Percentiles rank a stretch among this genome's conserved stretches.
Conservation (phyloP, 1,140 invertebrate genomes). For the Macrotrachela quadricornifera region DNA sequence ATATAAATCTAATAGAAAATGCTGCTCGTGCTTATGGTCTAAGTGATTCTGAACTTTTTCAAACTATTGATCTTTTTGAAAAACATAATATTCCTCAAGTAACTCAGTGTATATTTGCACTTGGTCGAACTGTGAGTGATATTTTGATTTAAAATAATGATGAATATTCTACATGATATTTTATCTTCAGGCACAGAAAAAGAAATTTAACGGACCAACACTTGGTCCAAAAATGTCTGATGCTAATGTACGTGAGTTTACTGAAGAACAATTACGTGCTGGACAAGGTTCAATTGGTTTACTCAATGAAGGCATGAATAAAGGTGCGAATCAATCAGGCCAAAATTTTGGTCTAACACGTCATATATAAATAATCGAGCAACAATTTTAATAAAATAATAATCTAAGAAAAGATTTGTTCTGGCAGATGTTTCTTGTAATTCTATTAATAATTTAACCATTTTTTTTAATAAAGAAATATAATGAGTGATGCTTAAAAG, state of each 20-base stretch:
- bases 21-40: constrained; percentile 47
- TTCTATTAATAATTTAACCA: no score
- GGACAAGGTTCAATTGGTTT: constrained; percentile 70
- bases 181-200: constrained; percentile 5
- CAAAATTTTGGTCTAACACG: constrained; percentile 75
- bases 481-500: no score
- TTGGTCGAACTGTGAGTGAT: constrained; percentile 63
- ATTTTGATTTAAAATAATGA: no score
- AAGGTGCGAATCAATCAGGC: constrained; percentile 51
- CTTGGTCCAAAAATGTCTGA: constrained; percentile 11
- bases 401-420: no score
- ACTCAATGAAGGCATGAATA: constrained; percentile 52
- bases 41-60: constrained; percentile 66
- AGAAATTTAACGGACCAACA: constrained; percentile 7
- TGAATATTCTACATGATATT: background rate
- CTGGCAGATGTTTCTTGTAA: no score
- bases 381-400: no score
- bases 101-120: constrained; percentile 68
- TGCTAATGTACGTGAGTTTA: constrained; percentile 45
- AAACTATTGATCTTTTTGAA: constrained; percentile 76
- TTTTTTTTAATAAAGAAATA: no score
- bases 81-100: constrained; percentile 74
- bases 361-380: constrained; percentile 34
- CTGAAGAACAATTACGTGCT: constrained; percentile 66
- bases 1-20: constrained; percentile 16